Evolutionary conservation across 2,113 vertebrate species (phyloP).

Genomic region (Marmota flaviventris): DNA sequence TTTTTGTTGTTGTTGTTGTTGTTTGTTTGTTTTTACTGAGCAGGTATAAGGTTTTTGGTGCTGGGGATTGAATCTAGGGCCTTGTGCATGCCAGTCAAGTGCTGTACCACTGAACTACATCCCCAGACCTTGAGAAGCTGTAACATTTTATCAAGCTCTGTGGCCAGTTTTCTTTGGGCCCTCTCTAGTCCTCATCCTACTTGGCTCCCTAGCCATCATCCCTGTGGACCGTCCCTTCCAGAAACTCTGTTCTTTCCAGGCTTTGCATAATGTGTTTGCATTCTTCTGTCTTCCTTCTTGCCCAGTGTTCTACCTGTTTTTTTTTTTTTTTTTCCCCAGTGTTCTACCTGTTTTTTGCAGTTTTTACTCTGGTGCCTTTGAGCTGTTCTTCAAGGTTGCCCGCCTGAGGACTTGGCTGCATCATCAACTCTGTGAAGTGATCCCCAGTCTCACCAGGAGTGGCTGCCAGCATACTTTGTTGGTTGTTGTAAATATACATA

Average conservation of each 20-base stretch:
- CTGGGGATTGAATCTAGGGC: neutral
- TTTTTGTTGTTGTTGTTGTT: no score
- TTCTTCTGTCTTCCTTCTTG: accelerated
- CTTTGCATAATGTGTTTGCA: accelerated
- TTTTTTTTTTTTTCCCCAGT: no score
- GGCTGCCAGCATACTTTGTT: neutral
- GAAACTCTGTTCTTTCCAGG: accelerated
- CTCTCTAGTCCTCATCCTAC: accelerated
- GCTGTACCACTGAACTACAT: neutral
- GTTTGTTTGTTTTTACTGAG: neutral
- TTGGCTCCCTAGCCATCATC: no score
- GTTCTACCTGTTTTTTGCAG: neutral
- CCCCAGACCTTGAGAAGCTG: neutral
- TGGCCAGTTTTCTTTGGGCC: neutral
- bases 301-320: neutral
- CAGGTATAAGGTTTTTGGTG: neutral
- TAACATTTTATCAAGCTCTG: neutral
- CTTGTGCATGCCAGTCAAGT: neutral
- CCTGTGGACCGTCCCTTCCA: neutral
- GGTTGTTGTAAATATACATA: neutral
- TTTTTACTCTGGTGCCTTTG: neutral
- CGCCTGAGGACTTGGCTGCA: neutral
- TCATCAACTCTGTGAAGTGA: neutral
- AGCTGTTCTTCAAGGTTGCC: neutral
- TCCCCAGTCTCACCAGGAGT: neutral